Evolutionary conservation across 2,888 invertebrate species (phyloP), one percentile per base, ranked within the genome.

Genomic region (Thumatha senex): DNA sequence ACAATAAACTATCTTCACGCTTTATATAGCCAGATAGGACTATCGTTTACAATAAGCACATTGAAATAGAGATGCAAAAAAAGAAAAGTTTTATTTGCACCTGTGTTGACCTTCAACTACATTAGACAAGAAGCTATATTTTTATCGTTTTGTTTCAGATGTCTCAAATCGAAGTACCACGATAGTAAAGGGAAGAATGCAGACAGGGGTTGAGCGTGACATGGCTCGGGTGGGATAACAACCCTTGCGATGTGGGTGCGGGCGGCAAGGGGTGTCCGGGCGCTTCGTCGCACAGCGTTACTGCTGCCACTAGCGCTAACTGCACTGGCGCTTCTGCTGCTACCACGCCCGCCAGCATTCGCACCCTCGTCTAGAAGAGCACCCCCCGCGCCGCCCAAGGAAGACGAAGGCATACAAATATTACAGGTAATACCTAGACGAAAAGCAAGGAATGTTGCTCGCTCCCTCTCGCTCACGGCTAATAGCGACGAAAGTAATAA

Each of bases 251-350:
- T 89, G 91, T 86, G 85, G 80, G 78, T 86, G 80, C 84, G 89
- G 63, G 79, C 76, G 79, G 82, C 81, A 75, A 84, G 86, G 52
- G 79, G 79, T 65, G 74, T 85, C 71, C 84, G 89, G 54, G 80
- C 82, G 71, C 73, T 89, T 74, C 86, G 89, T 70, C 88, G 91
- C 58, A 80, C 74, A 56, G 81, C 85, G 82, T 80, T 92, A 78
- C 82, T 93, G 80, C 69, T 92, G 84, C 85, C 91, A 82, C 71
- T 92, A 85, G 76, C 73, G 69, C 79, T 93, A 67, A 88, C 93
- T 35, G 92, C 91, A 56, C 79, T 92, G 56, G 90, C 89, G 69
- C 78, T 92, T 75, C 82, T 92, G 81, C 82, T 91, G 72, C 83
- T 89, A 72, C 86, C 89, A 68, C 84, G 87, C 59, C 79, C 89